These are phyloP conservation scores for Nasalis larvatus DNA, from an alignment of 2,113 vertebrate genomes.

Conservation along the genomic window DNA sequence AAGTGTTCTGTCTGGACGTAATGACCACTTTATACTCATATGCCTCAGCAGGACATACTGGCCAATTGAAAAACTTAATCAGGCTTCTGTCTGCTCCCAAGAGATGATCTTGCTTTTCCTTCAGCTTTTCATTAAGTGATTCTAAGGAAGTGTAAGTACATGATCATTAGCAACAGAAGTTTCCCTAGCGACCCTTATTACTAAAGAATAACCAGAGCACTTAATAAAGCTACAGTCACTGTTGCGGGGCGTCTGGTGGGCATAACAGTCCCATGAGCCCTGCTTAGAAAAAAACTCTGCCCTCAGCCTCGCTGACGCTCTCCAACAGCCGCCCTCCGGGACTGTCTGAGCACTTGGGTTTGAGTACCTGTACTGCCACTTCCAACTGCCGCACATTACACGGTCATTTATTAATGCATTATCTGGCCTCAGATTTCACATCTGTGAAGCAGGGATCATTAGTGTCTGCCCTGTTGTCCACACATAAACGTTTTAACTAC, in stretches of 20 bases:
- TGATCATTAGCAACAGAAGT: background rate
- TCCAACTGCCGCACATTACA: background rate
- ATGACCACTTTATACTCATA: background rate
- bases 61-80: background rate
- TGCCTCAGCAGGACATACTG: too few relatives aligned
- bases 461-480: background rate
- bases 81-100: background rate
- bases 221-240: background rate
- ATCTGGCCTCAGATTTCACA: background rate
- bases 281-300: background rate
- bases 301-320: background rate
- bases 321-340: too few relatives aligned
- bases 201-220: background rate
- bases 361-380: background rate
- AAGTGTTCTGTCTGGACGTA: background rate
- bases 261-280: fast-evolving
- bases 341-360: too few relatives aligned
- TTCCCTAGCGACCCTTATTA: background rate
- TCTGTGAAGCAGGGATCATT: background rate
- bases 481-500: fast-evolving
- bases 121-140: background rate
- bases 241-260: fast-evolving
- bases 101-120: background rate
- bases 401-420: background rate
- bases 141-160: background rate